A percentile compares a stretch with the other conserved stretches of the same genome.
phyloP scores from a whole-genome alignment of 2,888 invertebrate species.

The Sphinx pinastri region DNA sequence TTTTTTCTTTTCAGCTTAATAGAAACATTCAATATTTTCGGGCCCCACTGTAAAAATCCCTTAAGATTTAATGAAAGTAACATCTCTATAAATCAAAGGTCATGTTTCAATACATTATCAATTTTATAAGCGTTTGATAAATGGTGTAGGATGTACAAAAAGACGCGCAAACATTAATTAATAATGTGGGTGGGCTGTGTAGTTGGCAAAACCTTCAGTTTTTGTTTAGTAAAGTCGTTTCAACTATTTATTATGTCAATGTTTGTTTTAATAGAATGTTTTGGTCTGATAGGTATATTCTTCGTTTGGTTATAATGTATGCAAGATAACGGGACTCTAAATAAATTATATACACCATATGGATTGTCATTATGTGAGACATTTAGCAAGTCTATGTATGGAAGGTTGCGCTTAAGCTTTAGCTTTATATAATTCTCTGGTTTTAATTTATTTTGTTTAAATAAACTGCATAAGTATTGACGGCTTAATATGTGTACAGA shows the following conservation, averaged over 20 bases:
- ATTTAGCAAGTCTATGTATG: too few species aligned
- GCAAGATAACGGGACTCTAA: too few species aligned
- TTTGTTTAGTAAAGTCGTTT: neutral
- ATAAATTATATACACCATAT: too few species aligned
- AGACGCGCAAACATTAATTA: slow-evolving; percentile 11
- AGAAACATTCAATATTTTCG: too few species aligned
- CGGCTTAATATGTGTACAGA: too few species aligned
- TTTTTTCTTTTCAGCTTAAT: too few species aligned
- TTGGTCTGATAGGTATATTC: neutral
- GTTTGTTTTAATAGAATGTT: neutral
- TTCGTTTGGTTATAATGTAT: neutral
- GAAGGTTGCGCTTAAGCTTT: too few species aligned
- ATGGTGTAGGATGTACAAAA: slow-evolving; percentile 15
- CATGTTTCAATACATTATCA: neutral
- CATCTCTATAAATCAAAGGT: neutral
- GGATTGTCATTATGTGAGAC: too few species aligned
- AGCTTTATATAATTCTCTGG: too few species aligned
- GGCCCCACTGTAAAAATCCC: too few species aligned
- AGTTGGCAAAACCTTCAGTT: slow-evolving; percentile 9
- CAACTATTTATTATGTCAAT: neutral
- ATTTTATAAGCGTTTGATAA: slow-evolving; percentile 2
- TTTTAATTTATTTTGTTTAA: too few species aligned
- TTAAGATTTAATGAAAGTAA: neutral
- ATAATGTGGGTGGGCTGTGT: neutral
- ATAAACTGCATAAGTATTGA: too few species aligned